Base-by-base conservation (phyloP, 1,140 invertebrate genomes). In the Myzus persicae region DNA sequence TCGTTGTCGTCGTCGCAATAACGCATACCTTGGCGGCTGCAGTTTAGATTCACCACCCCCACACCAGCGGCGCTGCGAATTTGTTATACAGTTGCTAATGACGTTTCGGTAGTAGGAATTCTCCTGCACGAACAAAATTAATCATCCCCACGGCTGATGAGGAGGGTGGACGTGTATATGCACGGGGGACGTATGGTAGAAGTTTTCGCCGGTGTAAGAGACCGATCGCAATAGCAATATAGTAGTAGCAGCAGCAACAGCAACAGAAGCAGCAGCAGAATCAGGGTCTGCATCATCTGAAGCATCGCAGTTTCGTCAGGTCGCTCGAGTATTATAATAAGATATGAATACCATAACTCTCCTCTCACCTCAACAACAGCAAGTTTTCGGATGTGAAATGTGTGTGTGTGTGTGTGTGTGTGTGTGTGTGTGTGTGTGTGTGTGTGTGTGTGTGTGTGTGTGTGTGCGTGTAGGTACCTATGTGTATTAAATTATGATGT, bases 81-180 rank as follows among this genome's bases (percentile, higher is more conserved):
- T 88, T 46, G 85, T 88, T 88, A 67, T 46, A 76, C 59, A 67
- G 90, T 91, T 91, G 59, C 90, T 91, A 91, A 91, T 91, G 90
- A 91, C 90, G 76, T 91, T 91, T 91, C 59, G 59, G 90, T n/a
- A 42, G 51, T 20, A 18, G 26, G 11, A n/a, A 67, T 48, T 46
- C 90, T 67, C 31, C 90, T 20, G 90, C 42, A 20, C 20, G 31
- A 31, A 44, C 42, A 42, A 91, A 91, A 91, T 91, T 91, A 91
- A 91, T 91, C 90, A 91, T 91, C 42, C 59, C 54, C 26, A 42
- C 4, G 31, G 90, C 42, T 76, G 24, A 40, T 42, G 90, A 42
- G 26, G 4, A 31, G 59, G 26, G 40, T n/a, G 59, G 59, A 51
- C 14, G 54, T 84, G 9, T 11, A 84, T 40, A 67, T 36, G 24